phyloP scores from a whole-genome alignment of 2,888 invertebrate genomes.

The Antheraea assamensis region DNA sequence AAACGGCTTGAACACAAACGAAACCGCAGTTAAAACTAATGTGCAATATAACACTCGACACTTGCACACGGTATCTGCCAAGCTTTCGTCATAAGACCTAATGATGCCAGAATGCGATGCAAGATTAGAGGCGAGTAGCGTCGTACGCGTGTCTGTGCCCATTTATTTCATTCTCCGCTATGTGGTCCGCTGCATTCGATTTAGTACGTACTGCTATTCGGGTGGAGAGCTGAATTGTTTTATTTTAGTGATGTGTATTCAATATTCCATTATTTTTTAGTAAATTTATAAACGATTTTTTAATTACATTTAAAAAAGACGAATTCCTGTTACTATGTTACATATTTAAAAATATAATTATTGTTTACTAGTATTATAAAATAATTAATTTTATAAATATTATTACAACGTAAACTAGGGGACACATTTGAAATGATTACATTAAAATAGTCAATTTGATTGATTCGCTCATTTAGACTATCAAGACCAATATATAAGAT shows the following conservation, averaged over 20 bases:
- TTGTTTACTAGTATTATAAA: too few species aligned
- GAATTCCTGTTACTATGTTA: too few species aligned
- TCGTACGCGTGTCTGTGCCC: background rate
- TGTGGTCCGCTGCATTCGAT: constrained; percentile 2
- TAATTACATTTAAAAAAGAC: too few species aligned
- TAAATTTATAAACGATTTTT: too few species aligned
- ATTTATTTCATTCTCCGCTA: constrained; percentile 3
- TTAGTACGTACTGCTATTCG: background rate
- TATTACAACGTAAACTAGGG: too few species aligned
- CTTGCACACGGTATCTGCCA: background rate
- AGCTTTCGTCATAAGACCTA: background rate
- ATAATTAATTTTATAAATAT: too few species aligned
- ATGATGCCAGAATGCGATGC: constrained; percentile 6
- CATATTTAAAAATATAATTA: too few species aligned
- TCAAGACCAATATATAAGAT: background rate
- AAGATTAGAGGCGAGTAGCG: background rate
- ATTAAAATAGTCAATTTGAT: too few species aligned
- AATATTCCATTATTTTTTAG: background rate
- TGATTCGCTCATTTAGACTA: background rate
- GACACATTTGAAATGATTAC: too few species aligned
- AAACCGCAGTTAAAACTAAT: background rate
- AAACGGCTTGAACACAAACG: background rate
- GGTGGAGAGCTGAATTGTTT: background rate
- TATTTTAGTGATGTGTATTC: background rate
- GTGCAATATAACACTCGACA: constrained; percentile 2